Evolutionary conservation across 2,797 vertebrate species (phyloP), one percentile per base, ranked within the genome.

Genomic region (Fistularia commersonii): DNA sequence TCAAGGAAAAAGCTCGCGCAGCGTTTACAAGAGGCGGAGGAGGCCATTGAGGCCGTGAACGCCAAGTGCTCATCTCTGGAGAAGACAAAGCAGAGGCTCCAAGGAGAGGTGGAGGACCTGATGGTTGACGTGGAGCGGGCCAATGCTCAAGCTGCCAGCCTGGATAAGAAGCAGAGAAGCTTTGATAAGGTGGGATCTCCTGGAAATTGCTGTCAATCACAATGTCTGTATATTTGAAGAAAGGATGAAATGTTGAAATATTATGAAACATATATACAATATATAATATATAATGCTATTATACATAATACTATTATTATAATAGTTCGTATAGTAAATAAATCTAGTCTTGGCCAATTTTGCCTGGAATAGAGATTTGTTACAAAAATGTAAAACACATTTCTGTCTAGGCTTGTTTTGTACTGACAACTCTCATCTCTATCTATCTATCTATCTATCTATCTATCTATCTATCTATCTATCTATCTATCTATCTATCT

Each of bases 161-260:
- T 93, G 0, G 92, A 93, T 40, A 93, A 93, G 68, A 93, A 91
- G 62, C 91, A 93, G 58, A 90, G 77, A 61, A 90, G 87, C 78
- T 92, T 93, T 51, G 91, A 93, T 59, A 93, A 91, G 84, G 91
- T 92, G 12, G 52, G 3, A 12, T 6, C 2, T 1, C 6, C 12
- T 9, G 14, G 6, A 11, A 31, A 3, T n/a, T 1, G 9, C 13
- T 38, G 10, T 33, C 15, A 23, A n/a, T 32, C 46, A 34, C 32
- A 23, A 23, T 23, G 23, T 23, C 23, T n/a, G 11, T 3, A 45
- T n/a, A 11, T 45, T 33, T 32, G 11, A 33, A n/a, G 3, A 11
- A 15, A 10, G 9, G 8, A 37, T 9, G 9, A 38, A 49, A 14
- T 23, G 23, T 23, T 23, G 23, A 23, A 23, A 23, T 23, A 23